Percentiles rank a stretch among this genome's conserved stretches.
These are phyloP conservation scores for Falcunculus frontatus DNA, from an alignment of 2,113 vertebrate genomes.

Conservation along the genomic window DNA sequence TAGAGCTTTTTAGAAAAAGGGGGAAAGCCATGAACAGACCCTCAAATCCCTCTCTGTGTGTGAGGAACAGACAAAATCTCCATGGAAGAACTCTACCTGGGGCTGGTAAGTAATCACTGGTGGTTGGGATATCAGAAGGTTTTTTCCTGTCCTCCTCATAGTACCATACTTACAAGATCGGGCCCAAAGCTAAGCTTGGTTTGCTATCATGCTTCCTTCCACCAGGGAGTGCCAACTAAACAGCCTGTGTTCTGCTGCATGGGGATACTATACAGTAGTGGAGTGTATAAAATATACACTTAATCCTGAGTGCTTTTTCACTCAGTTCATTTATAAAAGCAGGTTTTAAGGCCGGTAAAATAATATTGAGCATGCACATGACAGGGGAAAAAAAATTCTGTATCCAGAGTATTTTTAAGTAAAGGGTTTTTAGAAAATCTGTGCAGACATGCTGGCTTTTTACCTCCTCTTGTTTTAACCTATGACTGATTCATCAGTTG, in stretches of 20 bases:
- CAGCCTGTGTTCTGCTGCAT: neutral
- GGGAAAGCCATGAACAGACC: neutral
- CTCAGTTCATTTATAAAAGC: constrained; percentile 5
- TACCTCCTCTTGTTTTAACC: constrained; percentile 52
- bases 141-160: neutral
- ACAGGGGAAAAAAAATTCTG: neutral
- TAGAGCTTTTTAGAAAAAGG: neutral
- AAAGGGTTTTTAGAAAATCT: constrained; percentile 41
- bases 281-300: neutral
- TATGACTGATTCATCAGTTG: constrained; percentile 62
- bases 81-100: accelerated
- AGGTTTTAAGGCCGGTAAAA: constrained; percentile 12
- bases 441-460: constrained; percentile 52
- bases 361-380: constrained; percentile 5
- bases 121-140: neutral
- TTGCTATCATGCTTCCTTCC: constrained; percentile 29
- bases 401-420: constrained; percentile 56
- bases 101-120: neutral
- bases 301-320: neutral
- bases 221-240: constrained; percentile 50
- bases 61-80: accelerated
- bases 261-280: neutral
- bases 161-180: neutral
- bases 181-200: neutral
- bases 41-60: neutral